Percentiles rank a stretch among this genome's conserved stretches.
Evolutionary conservation across 2,797 vertebrate genomes (phyloP).

Genomic region (Sebastes reedi): DNA sequence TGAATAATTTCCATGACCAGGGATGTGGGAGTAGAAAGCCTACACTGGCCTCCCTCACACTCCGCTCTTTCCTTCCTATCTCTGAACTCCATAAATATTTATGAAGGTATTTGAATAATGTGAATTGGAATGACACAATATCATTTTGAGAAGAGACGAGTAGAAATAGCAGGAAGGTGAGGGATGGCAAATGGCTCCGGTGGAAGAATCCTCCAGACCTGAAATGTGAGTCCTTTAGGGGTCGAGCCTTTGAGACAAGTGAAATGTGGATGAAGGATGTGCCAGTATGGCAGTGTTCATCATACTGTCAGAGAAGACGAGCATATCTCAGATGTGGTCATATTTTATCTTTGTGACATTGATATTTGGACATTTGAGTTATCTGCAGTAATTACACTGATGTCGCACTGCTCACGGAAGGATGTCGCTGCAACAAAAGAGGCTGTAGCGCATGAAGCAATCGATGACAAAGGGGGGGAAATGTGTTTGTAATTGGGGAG

Average conservation of each 20-base stretch:
- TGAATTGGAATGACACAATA: conserved; percentile 74
- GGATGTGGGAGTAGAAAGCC: conserved; percentile 60
- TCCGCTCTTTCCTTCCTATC: conserved; percentile 38
- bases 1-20: conserved; percentile 68
- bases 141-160: conserved; percentile 60
- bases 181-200: conserved; percentile 37
- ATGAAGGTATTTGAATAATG: conserved; percentile 77
- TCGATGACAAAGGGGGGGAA: background rate
- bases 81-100: conserved; percentile 72
- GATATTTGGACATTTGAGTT: background rate
- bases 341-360: background rate
- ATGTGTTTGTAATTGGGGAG: conserved; percentile 36
- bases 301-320: background rate
- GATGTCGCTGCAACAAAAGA: background rate
- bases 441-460: background rate
- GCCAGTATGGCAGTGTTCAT: conserved; percentile 9
- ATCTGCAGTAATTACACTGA: conserved; percentile 15
- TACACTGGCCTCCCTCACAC: conserved; percentile 52
- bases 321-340: background rate
- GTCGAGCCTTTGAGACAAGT: conserved; percentile 16
- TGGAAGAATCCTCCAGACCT: conserved; percentile 28
- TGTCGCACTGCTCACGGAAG: conserved; percentile 1
- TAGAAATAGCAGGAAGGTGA: conserved; percentile 55
- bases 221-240: conserved; percentile 6
- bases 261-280: background rate